A percentile compares a stretch with the other conserved stretches of the same genome.
phyloP scores from a whole-genome alignment of 2,113 vertebrate genomes.

The Apaloderma vittatum region DNA sequence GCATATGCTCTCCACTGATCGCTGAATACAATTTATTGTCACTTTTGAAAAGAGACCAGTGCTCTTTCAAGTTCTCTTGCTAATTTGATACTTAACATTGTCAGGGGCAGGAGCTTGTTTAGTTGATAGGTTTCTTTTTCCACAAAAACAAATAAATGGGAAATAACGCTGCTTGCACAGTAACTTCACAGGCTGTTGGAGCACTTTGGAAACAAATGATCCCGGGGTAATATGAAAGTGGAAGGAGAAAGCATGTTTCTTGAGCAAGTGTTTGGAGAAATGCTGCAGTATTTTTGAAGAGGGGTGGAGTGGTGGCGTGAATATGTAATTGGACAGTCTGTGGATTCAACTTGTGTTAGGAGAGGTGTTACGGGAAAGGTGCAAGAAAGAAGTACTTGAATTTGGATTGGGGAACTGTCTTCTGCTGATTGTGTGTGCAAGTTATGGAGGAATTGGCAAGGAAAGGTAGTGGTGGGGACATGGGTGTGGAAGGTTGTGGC shows the following conservation, averaged over 20 bases:
- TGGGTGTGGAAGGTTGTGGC: not conserved
- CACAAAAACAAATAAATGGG: not conserved
- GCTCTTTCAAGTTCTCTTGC: not conserved
- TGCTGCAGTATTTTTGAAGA: not conserved
- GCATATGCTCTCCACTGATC: not conserved
- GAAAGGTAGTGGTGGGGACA: not conserved
- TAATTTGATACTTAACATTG: not conserved
- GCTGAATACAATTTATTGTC: not conserved
- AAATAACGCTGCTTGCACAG: not conserved
- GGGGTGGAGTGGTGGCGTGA: rapidly evolving
- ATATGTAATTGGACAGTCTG: rapidly evolving
- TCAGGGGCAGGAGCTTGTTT: not conserved
- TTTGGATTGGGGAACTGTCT: not conserved
- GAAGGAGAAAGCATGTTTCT: not conserved
- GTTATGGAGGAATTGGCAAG: not conserved
- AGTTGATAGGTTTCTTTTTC: not conserved
- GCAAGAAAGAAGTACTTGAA: not conserved
- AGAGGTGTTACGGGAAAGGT: not conserved
- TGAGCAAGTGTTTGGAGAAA: not conserved
- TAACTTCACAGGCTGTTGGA: not conserved
- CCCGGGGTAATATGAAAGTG: not conserved
- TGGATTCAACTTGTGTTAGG: not conserved
- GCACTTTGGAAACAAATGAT: not conserved
- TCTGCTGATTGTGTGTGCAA: rapidly evolving
- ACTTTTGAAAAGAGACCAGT: not conserved